Evolutionary conservation across 2,888 invertebrate genomes (phyloP), one percentile per base, ranked within the genome.

Genomic region (Torymus tubicola): DNA sequence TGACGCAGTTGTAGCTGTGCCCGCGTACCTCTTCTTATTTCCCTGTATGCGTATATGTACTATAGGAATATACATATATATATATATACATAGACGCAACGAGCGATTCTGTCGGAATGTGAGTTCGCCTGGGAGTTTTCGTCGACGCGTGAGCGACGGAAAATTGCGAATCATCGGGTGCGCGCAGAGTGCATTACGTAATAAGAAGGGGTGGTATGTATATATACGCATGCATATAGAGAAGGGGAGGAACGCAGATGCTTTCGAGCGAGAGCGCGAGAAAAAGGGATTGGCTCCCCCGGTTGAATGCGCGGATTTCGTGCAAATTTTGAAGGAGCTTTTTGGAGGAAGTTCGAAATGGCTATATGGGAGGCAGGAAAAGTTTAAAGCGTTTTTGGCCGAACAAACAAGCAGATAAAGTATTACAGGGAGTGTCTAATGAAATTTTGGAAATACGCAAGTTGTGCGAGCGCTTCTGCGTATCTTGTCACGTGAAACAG

Each of bases 111-210:
- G n/a, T 12, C 64, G 69, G 68, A 80, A 82, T 68, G 82, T 78
- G 75, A 82, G 74, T 82, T 82, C 55, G 63, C 42, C 69, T 68
- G 16, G 18, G 63, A 81, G 78, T 78, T 81, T 71, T n/a, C 77
- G 65, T 53, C 16, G 61, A 14, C 57, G 14, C 63, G 18, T 53
- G 42, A 57, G 58, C 31, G 58, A 67, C 57, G 50, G 61, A 63
- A 71, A 77, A 80, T 82, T 77, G 75, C 82, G 81, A 72, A 80
- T 80, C 81, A 80, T 82, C 73, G 80, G 50, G 63, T 21, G 70
- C 57, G 63, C 42, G 70, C 57, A 61, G 73, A 83, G 82, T 83
- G 82, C 81, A 81, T 83, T 83, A 79, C 82, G 81, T 83, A 81
- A 81, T 79, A 82, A 78, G 80, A 67, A 16, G 63, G 52, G 31